Conservation (phyloP, 1,140 invertebrate species). For the Macrobrachium rosenbergii region DNA sequence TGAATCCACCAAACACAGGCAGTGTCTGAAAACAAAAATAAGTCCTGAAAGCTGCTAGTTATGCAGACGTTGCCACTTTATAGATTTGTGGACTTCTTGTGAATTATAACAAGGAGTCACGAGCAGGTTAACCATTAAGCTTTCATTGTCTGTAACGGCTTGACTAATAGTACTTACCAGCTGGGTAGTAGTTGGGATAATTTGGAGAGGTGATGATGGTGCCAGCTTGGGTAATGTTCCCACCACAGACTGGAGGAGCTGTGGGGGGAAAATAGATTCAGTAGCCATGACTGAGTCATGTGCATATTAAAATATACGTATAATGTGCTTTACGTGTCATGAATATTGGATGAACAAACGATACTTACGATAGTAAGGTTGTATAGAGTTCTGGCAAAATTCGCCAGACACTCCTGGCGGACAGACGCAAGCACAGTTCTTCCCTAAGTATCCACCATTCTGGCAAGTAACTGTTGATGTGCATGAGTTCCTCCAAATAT, state of each 20-base stretch:
- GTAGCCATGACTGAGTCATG: neutral
- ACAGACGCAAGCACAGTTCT: constrained; percentile 1
- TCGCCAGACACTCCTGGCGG: constrained; percentile 6
- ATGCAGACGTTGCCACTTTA: too few species aligned
- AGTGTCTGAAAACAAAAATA: neutral
- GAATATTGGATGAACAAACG: neutral
- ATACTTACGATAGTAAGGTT: constrained; percentile 16
- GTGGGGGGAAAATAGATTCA: neutral
- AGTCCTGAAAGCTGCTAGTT: neutral
- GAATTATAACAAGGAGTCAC: too few species aligned
- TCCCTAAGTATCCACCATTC: constrained; percentile 18
- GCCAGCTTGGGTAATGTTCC: neutral
- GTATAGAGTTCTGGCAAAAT: neutral
- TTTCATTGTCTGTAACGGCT: too few species aligned
- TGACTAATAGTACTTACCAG: neutral
- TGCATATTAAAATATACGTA: neutral
- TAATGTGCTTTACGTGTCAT: neutral
- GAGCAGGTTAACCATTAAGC: too few species aligned
- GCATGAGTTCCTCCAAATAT: neutral
- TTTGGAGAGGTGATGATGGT: constrained; percentile 27
- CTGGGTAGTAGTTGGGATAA: constrained; percentile 1
- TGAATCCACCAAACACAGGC: constrained; percentile 26
- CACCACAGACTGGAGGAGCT: constrained; percentile 24
- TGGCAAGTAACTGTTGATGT: neutral
- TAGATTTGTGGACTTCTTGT: too few species aligned